phyloP scores from a whole-genome alignment of 1,140 invertebrate species.

The Heliconius melpomene region DNA sequence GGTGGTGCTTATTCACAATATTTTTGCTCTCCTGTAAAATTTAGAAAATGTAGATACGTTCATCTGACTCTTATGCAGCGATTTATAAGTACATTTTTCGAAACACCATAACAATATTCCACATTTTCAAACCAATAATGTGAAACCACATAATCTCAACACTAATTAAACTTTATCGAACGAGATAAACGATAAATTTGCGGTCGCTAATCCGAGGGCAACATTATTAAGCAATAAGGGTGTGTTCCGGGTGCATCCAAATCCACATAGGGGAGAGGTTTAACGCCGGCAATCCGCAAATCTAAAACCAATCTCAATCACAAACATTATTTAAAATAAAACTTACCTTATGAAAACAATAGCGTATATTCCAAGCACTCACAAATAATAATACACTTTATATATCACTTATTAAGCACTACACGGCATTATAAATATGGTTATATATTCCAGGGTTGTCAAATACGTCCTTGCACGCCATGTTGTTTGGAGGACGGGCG shows the following conservation, averaged over 20 bases:
- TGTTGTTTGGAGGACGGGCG: conserved; percentile 72
- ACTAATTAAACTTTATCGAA: conserved; percentile 9
- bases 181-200: neutral
- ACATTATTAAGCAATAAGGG: conserved; percentile 14
- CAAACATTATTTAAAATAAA: neutral
- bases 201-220: conserved; percentile 4
- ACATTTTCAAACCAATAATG: neutral
- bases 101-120: neutral
- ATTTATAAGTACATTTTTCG: neutral
- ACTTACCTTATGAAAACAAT: conserved; percentile 68
- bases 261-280: neutral
- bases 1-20: too few relatives aligned
- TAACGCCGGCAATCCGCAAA: conserved; percentile 9
- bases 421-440: conserved; percentile 49
- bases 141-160: neutral
- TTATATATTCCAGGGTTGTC: conserved; percentile 61
- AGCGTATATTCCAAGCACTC: conserved; percentile 60
- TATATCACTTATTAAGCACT: conserved; percentile 42
- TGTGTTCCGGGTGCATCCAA: conserved; percentile 11
- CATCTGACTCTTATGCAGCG: too few relatives aligned
- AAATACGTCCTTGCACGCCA: conserved; percentile 72
- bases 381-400: conserved; percentile 45
- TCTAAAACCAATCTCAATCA: neutral
- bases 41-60: too few relatives aligned
- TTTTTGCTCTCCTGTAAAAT: too few relatives aligned